A percentile compares a stretch with the other conserved stretches of the same genome.
These are phyloP conservation scores for Caenorhabditis angaria DNA, from an alignment of 2,888 invertebrate species.

Conservation along the genomic window DNA sequence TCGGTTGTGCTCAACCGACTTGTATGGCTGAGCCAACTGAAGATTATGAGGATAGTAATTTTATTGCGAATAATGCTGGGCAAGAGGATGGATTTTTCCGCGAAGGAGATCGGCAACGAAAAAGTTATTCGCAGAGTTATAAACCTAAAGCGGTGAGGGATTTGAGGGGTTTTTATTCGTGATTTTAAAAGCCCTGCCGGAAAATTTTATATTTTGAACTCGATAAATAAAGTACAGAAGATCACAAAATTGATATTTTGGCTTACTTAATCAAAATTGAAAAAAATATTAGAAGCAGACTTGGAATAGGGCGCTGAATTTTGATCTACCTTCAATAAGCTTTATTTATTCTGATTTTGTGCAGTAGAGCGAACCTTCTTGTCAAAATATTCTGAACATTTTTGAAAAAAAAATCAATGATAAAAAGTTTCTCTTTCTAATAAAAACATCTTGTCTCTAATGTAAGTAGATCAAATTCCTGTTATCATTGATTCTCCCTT, in stretches of 20 bases:
- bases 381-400: too few species aligned
- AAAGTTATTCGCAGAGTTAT: slow-evolving; percentile 55
- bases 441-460: neutral
- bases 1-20: slow-evolving; percentile 71
- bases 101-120: slow-evolving; percentile 66
- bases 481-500: neutral
- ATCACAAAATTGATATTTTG: too few species aligned
- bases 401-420: neutral
- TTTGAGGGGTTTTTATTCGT: neutral
- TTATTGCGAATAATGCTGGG: slow-evolving; percentile 60
- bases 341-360: too few species aligned
- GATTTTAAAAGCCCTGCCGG: neutral
- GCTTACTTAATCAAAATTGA: too few species aligned
- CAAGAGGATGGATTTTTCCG: slow-evolving; percentile 68
- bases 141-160: slow-evolving; percentile 61
- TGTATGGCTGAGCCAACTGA: slow-evolving; percentile 63
- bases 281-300: too few species aligned
- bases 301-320: too few species aligned
- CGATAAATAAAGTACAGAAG: neutral
- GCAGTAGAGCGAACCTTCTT: too few species aligned
- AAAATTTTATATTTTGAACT: neutral
- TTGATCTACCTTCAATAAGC: too few species aligned
- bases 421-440: neutral
- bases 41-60: slow-evolving; percentile 66
- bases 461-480: neutral